phyloP scores from a whole-genome alignment of 2,888 invertebrate species.

The Torymus texanus region DNA sequence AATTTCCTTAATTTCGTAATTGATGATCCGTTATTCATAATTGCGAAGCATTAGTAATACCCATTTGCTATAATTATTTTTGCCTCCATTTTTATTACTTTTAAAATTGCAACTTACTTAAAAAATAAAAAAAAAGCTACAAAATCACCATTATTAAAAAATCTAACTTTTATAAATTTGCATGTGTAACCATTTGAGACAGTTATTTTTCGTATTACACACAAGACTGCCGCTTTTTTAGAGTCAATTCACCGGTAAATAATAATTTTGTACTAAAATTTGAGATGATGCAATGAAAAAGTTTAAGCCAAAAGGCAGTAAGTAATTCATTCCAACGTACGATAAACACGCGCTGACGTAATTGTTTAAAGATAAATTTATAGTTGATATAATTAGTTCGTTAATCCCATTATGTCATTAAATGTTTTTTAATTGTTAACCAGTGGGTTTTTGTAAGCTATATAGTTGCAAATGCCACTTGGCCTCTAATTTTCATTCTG shows the following conservation, averaged over 20 bases:
- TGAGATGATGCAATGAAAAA: constrained; percentile 40
- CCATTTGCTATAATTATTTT: constrained; percentile 1
- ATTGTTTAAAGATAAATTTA: constrained; percentile 38
- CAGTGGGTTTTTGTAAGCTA: constrained; percentile 4
- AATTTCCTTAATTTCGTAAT: constrained; percentile 11
- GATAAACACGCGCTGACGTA: constrained; percentile 21
- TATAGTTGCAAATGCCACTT: background rate
- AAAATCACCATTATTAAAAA: too few species aligned
- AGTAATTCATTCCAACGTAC: background rate
- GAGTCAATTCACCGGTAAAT: constrained; percentile 12
- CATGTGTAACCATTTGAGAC: too few species aligned
- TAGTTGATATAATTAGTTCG: constrained; percentile 29
- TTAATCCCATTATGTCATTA: constrained; percentile 42
- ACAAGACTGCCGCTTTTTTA: background rate
- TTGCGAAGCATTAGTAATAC: background rate
- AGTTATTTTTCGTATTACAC: background rate
- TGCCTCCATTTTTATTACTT: background rate
- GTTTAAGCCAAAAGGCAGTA: constrained; percentile 17
- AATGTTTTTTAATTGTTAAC: constrained; percentile 36
- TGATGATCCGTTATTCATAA: background rate
- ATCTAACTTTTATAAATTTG: too few species aligned
- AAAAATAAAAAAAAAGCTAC: too few species aligned
- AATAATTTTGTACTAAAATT: constrained; percentile 26
- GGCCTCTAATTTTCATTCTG: constrained; percentile 38
- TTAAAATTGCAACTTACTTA: background rate